Conservation (phyloP, 1,140 invertebrate species). For the Agrilus planipennis region DNA sequence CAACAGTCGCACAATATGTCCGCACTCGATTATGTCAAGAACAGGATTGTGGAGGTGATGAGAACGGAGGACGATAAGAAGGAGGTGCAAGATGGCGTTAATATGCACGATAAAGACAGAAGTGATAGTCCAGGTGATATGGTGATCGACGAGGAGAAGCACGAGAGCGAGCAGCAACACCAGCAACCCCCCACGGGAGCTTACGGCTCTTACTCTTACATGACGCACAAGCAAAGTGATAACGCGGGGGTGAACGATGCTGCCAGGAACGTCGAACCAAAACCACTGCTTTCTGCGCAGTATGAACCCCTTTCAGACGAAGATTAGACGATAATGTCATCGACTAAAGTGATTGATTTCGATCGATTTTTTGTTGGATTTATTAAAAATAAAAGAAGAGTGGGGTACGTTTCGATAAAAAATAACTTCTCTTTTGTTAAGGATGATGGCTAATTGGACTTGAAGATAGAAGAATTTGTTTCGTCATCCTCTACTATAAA, state of each 20-base stretch:
- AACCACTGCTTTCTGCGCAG: constrained; percentile 68
- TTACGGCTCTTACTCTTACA: constrained; percentile 37
- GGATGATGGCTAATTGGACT: no score
- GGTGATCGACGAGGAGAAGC: constrained; percentile 44
- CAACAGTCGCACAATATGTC: constrained; percentile 48
- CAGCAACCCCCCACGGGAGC: constrained; percentile 26
- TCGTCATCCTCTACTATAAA: no score
- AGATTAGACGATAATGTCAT: constrained; percentile 57
- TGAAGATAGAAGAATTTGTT: no score
- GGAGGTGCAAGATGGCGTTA: constrained; percentile 22
- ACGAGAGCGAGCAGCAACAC: constrained; percentile 30
- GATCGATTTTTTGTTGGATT: constrained; percentile 1
- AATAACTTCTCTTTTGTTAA: no score
- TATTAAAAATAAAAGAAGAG: no score
- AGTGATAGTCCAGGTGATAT: constrained; percentile 46
- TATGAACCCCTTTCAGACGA: constrained; percentile 82
- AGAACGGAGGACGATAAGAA: constrained; percentile 63
- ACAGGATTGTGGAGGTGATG: constrained; percentile 84
- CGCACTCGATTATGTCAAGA: constrained; percentile 79
- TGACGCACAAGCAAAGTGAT: constrained; percentile 29
- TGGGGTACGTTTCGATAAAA: no score
- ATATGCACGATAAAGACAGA: constrained; percentile 31
- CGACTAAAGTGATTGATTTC: no score
- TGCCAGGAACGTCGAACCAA: constrained; percentile 50
- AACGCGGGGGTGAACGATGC: constrained; percentile 33